These are phyloP conservation scores for Drosophila kanapiae DNA, from an alignment of 1,140 invertebrate genomes.

Conservation along the genomic window DNA sequence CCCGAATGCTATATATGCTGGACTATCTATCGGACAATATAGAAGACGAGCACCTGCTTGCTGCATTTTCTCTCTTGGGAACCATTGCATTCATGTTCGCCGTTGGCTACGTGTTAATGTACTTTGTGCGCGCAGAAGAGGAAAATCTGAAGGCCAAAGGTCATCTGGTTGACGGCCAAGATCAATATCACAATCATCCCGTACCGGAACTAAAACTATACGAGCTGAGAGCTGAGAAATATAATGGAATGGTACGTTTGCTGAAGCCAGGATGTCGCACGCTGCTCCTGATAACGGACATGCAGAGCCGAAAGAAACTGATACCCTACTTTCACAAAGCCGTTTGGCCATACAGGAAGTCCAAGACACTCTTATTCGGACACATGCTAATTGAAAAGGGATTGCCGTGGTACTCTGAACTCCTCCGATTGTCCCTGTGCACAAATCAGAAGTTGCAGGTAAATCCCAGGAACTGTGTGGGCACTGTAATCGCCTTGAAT, in stretches of 20 bases:
- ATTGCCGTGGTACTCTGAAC: conserved; percentile 95
- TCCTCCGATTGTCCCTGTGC: conserved; percentile 93
- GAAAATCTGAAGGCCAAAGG: conserved; percentile 89
- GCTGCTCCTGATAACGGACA: conserved; percentile 95
- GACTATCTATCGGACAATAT: conserved; percentile 92
- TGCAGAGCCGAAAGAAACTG: conserved; percentile 93
- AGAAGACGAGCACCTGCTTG: conserved; percentile 92
- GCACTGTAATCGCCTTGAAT: conserved; percentile 98
- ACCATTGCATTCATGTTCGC: conserved; percentile 93
- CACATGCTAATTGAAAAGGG: conserved; percentile 96
- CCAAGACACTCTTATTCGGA: conserved; percentile 97
- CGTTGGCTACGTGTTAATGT: conserved; percentile 95
- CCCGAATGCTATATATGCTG: conserved; percentile 89
- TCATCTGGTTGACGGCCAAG: conserved; percentile 82
- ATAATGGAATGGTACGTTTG: conserved; percentile 96
- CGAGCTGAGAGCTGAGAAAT: conserved; percentile 97
- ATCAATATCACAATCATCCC: conserved; percentile 41
- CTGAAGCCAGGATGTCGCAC: conserved; percentile 98
- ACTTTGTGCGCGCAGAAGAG: conserved; percentile 94
- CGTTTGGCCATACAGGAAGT: conserved; percentile 98
- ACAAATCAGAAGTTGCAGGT: conserved; percentile 94
- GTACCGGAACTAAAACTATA: conserved; percentile 91
- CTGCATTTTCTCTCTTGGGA: conserved; percentile 92
- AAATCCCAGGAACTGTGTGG: conserved; percentile 98
- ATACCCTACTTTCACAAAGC: conserved; percentile 96